Evolutionary conservation across 2,797 vertebrate genomes (phyloP), one percentile per base, ranked within the genome.

Genomic region (Gymnothorax reevesii): DNA sequence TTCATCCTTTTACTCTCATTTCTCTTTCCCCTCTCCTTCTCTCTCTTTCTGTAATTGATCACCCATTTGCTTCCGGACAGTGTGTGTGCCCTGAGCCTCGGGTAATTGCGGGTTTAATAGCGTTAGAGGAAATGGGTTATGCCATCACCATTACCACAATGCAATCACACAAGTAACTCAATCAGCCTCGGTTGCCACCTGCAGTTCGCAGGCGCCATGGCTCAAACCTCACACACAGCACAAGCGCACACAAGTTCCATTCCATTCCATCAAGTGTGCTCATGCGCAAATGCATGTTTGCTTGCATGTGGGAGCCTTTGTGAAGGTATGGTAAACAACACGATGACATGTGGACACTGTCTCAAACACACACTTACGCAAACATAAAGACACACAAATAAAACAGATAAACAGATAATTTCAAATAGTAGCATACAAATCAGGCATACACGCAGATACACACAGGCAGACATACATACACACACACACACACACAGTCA

Each of bases 131-230:
- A 86, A 84, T 87, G 87, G 89, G 91, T 90, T 91, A 93, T 91
- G 89, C 90, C 90, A 90, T 92, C 91, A 91, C 89, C 88, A 88
- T 90, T 88, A 93, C 90, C 88, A 87, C 90, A 90, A 89, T 92
- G 88, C 88, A 88, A 93, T 94, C 90, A 92, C 87, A 42, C 59
- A 1, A 0, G 84, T 92, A 90, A 94, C 89, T 89, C 8, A 49
- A 93, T 93, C 90, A 89, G 89, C 85, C 87, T n/a, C 83, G 64
- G 87, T 88, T 91, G 69, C 75, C 91, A 93, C 91, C 92, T 92
- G 91, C 86, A 92, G 85, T 86, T 89, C 57, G 64, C 77, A 80
- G 62, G 77, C 25, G 5, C 59, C n/a, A 73, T 85, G n/a, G 49
- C 79, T 86, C 15, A 82, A 86, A 86, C 59, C 10, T 17, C 33